Evolutionary conservation across 2,888 invertebrate genomes (phyloP).

Genomic region (Digitonthophagus gazella): DNA sequence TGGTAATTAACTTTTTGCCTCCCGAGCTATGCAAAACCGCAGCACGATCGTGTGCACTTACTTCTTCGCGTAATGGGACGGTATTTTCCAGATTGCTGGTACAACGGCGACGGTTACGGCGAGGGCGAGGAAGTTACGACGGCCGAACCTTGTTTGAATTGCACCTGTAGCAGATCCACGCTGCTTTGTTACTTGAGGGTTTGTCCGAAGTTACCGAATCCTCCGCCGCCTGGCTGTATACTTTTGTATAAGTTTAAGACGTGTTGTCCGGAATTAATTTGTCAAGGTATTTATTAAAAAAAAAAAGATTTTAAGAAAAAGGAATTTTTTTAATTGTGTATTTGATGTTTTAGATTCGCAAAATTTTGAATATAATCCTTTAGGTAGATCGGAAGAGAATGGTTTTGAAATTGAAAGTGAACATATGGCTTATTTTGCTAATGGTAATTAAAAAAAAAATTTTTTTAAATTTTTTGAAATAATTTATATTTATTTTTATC

Average conservation of each 20-base stretch:
- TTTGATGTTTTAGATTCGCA: constrained; percentile 21
- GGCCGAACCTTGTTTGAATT: constrained; percentile 74
- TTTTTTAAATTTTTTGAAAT: not conserved
- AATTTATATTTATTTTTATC: too few species aligned
- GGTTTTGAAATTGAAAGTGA: constrained; percentile 20
- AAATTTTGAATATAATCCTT: constrained; percentile 10
- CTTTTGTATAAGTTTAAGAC: constrained; percentile 64
- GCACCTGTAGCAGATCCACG: constrained; percentile 70
- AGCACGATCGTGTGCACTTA: not conserved
- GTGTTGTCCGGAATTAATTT: constrained; percentile 78
- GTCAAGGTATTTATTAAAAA: too few species aligned
- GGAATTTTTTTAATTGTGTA: not conserved
- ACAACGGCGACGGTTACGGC: constrained; percentile 64
- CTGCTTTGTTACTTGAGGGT: constrained; percentile 75
- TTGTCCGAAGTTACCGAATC: constrained; percentile 72
- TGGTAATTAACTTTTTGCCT: constrained; percentile 20
- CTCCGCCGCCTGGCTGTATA: constrained; percentile 72
- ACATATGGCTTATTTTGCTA: not conserved
- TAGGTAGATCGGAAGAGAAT: constrained; percentile 23
- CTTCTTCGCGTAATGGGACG: not conserved
- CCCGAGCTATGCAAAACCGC: not conserved
- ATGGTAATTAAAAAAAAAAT: constrained; percentile 2
- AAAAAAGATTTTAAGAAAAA: not conserved
- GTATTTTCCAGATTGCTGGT: constrained; percentile 64
- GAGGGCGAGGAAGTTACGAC: constrained; percentile 67